Evolutionary conservation across 1,140 invertebrate genomes (phyloP).

Genomic region (Chionoecetes opilio): DNA sequence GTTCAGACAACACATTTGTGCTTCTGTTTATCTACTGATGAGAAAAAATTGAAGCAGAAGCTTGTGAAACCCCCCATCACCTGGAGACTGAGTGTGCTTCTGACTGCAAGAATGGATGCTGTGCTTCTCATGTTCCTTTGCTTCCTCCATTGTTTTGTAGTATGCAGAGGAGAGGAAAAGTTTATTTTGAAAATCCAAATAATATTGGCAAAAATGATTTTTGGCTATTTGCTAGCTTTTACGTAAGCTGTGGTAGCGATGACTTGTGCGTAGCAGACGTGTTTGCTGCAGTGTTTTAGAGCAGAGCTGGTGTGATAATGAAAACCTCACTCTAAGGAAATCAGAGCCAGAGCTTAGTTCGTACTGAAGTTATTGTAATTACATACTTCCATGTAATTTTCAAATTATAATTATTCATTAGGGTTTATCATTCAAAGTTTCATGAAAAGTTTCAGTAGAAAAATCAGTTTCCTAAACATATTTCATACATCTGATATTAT

Average conservation of each 20-base stretch:
- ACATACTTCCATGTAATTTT: not conserved
- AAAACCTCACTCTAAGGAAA: not conserved
- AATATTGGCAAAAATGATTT: not conserved
- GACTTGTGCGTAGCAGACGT: not conserved
- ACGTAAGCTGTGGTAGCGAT: not conserved
- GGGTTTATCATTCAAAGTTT: not conserved
- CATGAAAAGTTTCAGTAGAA: too few relatives aligned
- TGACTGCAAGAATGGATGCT: not conserved
- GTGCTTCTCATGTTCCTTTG: not conserved
- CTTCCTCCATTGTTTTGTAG: not conserved
- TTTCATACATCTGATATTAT: not conserved
- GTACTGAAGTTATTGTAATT: not conserved
- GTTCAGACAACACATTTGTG: not conserved
- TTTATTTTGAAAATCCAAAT: not conserved
- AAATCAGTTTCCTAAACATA: too few relatives aligned
- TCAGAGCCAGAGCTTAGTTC: not conserved
- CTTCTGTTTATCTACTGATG: not conserved
- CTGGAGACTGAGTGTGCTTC: slow-evolving; percentile 1
- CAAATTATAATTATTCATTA: not conserved
- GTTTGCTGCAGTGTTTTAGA: slow-evolving; percentile 4
- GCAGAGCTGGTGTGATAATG: not conserved
- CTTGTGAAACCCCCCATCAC: not conserved
- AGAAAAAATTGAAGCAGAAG: not conserved
- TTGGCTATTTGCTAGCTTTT: not conserved
- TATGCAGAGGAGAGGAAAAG: not conserved